These are phyloP conservation scores for Marmota monax DNA, from an alignment of 2,113 vertebrate species.

Conservation along the genomic window DNA sequence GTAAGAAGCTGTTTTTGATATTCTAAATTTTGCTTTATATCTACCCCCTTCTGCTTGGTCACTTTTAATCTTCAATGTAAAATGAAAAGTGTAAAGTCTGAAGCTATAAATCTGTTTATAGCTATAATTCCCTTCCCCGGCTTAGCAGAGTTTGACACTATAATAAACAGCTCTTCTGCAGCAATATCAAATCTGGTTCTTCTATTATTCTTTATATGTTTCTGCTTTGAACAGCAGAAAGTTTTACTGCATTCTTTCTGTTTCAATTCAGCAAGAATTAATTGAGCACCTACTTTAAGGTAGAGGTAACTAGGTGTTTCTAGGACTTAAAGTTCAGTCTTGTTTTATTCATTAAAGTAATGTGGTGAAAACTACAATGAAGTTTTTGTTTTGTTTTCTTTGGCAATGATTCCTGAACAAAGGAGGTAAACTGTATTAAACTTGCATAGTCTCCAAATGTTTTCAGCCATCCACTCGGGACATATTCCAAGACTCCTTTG, in stretches of 20 bases:
- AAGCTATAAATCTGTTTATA: conserved; percentile 82
- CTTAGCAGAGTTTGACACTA: conserved; percentile 73
- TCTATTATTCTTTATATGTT: conserved; percentile 67
- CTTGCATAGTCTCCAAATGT: not conserved
- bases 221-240: conserved; percentile 58
- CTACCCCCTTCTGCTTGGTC: conserved; percentile 23
- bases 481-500: not conserved
- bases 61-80: conserved; percentile 76
- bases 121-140: conserved; percentile 61
- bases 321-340: not conserved
- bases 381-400: not conserved
- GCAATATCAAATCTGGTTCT: conserved; percentile 59
- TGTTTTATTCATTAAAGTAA: conserved; percentile 2
- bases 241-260: conserved; percentile 58
- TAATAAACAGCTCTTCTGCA: conserved; percentile 72
- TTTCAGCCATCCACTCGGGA: not conserved
- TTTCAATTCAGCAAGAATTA: not conserved
- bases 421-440: not conserved
- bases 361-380: not conserved
- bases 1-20: conserved; percentile 64
- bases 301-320: not conserved
- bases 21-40: conserved; percentile 64
- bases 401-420: not conserved
- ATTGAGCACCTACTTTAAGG: conserved; percentile 1
- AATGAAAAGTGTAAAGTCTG: conserved; percentile 78